Evolutionary conservation across 2,888 invertebrate genomes (phyloP).

Genomic region (Marasmarcha lunaedactyla): DNA sequence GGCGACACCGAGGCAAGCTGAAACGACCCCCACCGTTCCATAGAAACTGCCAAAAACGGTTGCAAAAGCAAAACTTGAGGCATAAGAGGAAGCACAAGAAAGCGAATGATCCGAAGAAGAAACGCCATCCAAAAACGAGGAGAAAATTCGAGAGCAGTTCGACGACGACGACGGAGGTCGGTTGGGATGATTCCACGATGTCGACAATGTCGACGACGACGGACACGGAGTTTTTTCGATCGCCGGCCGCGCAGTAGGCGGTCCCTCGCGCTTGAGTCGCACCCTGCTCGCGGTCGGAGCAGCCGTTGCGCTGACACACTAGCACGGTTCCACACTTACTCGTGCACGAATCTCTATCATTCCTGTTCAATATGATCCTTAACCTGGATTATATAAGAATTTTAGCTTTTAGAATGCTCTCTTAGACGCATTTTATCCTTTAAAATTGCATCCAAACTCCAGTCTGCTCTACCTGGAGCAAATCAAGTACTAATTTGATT

Average conservation of each 20-base stretch:
- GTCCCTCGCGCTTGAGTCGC: slow-evolving; percentile 62
- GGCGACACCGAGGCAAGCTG: slow-evolving; percentile 53
- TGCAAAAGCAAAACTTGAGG: slow-evolving; percentile 52
- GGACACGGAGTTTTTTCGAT: slow-evolving; percentile 68
- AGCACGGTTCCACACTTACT: slow-evolving; percentile 62
- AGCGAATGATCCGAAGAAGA: slow-evolving; percentile 58
- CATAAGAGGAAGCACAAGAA: slow-evolving; percentile 64
- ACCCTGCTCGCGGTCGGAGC: slow-evolving; percentile 58
- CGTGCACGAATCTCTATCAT: slow-evolving; percentile 45
- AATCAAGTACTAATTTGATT: too few relatives aligned
- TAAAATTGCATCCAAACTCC: slow-evolving; percentile 1
- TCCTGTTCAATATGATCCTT: slow-evolving; percentile 16
- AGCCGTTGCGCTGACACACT: slow-evolving; percentile 63
- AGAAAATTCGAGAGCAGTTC: slow-evolving; percentile 60
- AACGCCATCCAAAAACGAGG: slow-evolving; percentile 67
- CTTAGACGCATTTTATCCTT: slow-evolving; percentile 23
- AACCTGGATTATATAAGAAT: not conserved
- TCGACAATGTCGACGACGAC: slow-evolving; percentile 64
- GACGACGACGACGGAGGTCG: slow-evolving; percentile 56
- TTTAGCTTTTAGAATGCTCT: slow-evolving; percentile 34
- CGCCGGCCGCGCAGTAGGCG: slow-evolving; percentile 68
- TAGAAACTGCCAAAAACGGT: slow-evolving; percentile 57
- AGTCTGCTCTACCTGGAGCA: not conserved
- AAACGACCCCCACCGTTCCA: slow-evolving; percentile 53
- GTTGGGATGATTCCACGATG: slow-evolving; percentile 64